Base-by-base conservation (phyloP, 2,797 vertebrate species). In the Lepilemur septentrionalis region DNA sequence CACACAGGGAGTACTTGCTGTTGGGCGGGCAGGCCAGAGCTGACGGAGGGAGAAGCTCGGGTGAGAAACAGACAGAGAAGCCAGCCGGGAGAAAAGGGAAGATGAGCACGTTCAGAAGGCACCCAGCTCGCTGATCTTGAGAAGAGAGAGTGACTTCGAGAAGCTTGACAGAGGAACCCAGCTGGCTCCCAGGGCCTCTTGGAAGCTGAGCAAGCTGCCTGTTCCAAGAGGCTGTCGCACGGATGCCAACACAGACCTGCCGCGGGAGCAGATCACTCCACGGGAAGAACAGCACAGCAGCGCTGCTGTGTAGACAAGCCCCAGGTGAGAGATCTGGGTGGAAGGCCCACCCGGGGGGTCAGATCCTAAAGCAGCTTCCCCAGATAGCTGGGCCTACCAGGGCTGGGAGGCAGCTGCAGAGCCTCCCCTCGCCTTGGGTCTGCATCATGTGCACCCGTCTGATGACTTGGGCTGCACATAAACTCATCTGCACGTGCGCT, bases 1-100 rank as follows among this genome's bases (percentile, higher is more conserved):
- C 96, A 67, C 99, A 99, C 75, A 99, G 93, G 5, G 98, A 98
- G 97, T 99, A 99, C 79, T 97, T 98, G 98, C 99, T 99, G 96
- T 99, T 98, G 23, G 98, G 95, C 0, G 99, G 99, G 93, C 99
- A 99, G 82, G 55, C 7, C 97, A 99, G 96, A 63, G 99, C 99
- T 99, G 98, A 52, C 28, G 48, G 81, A 79, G 20, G 30, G 46
- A 93, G 12, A 46, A 52, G 55, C 55, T 78, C 22, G 46, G 28
- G 91, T 87, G 50, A 93, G 94, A 50, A 67, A 41, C 38, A 72
- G 22, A 84, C 9, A 4, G 32, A 81, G 25, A 43, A 43, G 55
- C 52, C 55, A 59, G 2, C 2, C 10, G 38, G 17, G 55, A 30
- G 41, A 70, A 46, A 61, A 30, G 85, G 28, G 23, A 50, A 8